A percentile compares a stretch with the other conserved stretches of the same genome.
These are phyloP conservation scores for Acanthococcus lagerstroemiae DNA, from an alignment of 2,888 invertebrate genomes.

Conservation along the genomic window DNA sequence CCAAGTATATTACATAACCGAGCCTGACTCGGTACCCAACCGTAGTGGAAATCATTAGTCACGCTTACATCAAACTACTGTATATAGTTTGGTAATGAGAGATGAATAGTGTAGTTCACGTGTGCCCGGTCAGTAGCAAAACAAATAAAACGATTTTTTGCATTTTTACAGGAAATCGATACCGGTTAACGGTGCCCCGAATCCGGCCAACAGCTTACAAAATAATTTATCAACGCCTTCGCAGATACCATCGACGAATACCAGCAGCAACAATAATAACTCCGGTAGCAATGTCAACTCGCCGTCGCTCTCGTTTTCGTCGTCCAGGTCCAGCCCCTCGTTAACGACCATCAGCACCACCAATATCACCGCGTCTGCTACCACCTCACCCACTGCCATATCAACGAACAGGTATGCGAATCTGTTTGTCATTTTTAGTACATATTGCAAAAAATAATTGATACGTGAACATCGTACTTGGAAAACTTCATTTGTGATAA, in stretches of 20 bases:
- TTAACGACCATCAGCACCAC: slow-evolving; percentile 10
- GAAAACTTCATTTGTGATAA: too few relatives aligned
- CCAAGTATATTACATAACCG: too few relatives aligned
- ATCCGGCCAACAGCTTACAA: background rate
- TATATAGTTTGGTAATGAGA: too few relatives aligned
- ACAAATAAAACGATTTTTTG: too few relatives aligned
- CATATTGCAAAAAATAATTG: too few relatives aligned
- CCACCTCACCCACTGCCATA: slow-evolving; percentile 25
- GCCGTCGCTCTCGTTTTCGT: slow-evolving; percentile 19
- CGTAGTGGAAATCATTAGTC: background rate
- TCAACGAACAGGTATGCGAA: slow-evolving; percentile 15
- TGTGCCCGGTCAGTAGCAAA: too few relatives aligned
- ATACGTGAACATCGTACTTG: too few relatives aligned
- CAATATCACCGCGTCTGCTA: slow-evolving; percentile 16
- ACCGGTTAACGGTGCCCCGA: background rate
- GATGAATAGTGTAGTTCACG: too few relatives aligned
- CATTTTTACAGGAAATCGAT: background rate
- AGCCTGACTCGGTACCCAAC: background rate
- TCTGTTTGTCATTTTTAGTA: too few relatives aligned
- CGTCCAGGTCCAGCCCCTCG: slow-evolving; percentile 16
- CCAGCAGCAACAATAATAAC: background rate
- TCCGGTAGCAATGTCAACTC: slow-evolving; percentile 18
- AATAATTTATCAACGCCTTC: background rate
- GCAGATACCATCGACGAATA: background rate
- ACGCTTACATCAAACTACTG: background rate